phyloP scores from a whole-genome alignment of 2,113 vertebrate species.

The Laticauda colubrina region DNA sequence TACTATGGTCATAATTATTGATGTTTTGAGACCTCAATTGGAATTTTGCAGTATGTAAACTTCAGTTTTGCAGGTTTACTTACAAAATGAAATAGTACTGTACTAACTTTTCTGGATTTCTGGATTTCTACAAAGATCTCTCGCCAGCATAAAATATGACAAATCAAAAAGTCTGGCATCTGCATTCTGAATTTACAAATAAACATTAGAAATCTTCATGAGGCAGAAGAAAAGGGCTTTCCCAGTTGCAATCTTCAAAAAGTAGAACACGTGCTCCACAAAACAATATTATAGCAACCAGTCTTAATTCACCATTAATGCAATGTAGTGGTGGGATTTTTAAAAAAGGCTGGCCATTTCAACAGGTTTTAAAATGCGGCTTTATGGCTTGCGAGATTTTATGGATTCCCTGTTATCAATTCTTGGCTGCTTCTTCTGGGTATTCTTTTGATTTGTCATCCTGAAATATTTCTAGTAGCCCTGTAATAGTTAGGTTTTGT shows the following conservation, averaged over 20 bases:
- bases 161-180: background rate
- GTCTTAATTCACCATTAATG: background rate
- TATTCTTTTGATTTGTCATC: background rate
- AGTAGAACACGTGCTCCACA: background rate
- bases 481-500: background rate
- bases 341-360: background rate
- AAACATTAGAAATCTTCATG: background rate
- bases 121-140: background rate
- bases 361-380: background rate
- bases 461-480: background rate
- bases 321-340: background rate
- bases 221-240: background rate
- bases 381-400: background rate
- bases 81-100: background rate
- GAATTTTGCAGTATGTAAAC: background rate
- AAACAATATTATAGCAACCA: background rate
- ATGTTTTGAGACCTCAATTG: background rate
- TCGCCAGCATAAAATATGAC: background rate
- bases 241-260: background rate
- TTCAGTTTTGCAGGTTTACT: background rate
- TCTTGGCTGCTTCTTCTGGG: background rate
- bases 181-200: background rate
- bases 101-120: background rate
- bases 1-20: background rate
- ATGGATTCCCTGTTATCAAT: background rate